Percentiles rank a stretch among this genome's conserved stretches.
Evolutionary conservation across 1,140 invertebrate species (phyloP).

Genomic region (Bactericera cockerelli): DNA sequence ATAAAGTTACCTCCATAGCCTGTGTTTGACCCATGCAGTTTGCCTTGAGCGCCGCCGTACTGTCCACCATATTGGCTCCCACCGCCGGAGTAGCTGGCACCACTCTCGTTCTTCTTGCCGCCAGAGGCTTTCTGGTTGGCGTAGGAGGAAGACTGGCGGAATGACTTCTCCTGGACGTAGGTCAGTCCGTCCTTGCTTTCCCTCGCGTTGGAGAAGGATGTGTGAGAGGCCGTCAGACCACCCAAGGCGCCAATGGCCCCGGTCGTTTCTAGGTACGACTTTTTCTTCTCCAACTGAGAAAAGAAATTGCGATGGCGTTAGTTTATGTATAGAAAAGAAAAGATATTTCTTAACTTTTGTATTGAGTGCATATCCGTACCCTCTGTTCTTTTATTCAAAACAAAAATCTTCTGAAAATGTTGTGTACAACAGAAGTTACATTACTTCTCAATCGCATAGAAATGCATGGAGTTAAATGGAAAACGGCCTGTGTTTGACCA

Average conservation of each 20-base stretch:
- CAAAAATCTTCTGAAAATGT: no score
- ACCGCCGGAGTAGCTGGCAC: not conserved
- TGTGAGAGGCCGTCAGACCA: slow-evolving; percentile 15
- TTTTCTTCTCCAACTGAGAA: slow-evolving; percentile 22
- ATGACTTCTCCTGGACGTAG: slow-evolving; percentile 21
- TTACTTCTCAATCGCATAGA: no score
- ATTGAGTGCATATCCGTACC: no score
- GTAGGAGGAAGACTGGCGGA: slow-evolving; percentile 11
- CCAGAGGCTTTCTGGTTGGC: not conserved
- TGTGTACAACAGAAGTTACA: no score
- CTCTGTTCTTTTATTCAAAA: no score
- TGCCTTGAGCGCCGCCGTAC: not conserved
- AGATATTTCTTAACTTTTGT: no score
- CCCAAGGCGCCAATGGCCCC: slow-evolving; percentile 14
- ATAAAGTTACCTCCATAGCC: no score
- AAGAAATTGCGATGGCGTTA: no score
- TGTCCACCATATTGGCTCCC: not conserved
- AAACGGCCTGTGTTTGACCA: no score
- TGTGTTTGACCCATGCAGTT: not conserved
- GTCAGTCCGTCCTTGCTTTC: not conserved
- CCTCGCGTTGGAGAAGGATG: slow-evolving; percentile 7
- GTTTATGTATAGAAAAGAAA: no score
- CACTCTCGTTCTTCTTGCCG: not conserved
- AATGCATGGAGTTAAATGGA: no score
- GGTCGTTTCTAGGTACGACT: slow-evolving; percentile 20